Evolutionary conservation across 2,888 invertebrate species (phyloP).

Genomic region (Drosophila kuntzei): DNA sequence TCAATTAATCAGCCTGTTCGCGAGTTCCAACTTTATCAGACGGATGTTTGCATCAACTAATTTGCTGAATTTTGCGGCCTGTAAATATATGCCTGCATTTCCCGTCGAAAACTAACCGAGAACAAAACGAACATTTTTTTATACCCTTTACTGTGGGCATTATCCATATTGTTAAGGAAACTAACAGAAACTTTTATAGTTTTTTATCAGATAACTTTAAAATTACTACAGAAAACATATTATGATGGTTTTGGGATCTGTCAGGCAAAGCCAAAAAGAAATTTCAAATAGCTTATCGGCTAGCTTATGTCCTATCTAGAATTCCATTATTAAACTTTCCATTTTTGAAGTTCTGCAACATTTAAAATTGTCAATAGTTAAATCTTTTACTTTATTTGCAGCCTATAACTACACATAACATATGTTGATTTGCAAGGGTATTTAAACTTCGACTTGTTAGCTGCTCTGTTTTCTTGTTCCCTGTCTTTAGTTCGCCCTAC

Average conservation of each 20-base stretch:
- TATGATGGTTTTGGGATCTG: not conserved
- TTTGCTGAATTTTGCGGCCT: slow-evolving; percentile 63
- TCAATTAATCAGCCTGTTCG: slow-evolving; percentile 61
- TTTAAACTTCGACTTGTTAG: slow-evolving; percentile 1
- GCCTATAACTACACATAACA: too few relatives aligned
- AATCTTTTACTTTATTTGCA: too few relatives aligned
- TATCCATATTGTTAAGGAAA: not conserved
- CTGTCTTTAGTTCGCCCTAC: not conserved
- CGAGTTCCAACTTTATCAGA: slow-evolving; percentile 59
- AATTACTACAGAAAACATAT: not conserved
- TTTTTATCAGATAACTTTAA: not conserved
- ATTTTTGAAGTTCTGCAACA: not conserved
- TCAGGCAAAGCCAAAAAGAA: not conserved
- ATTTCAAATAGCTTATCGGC: not conserved
- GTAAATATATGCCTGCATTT: slow-evolving; percentile 68
- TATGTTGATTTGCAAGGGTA: not conserved
- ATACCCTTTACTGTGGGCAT: not conserved
- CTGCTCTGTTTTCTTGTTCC: not conserved
- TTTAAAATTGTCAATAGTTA: too few relatives aligned
- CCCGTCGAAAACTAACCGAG: slow-evolving; percentile 16
- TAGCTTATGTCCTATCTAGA: not conserved
- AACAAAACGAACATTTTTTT: not conserved
- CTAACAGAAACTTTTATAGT: not conserved
- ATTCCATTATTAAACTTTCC: not conserved
- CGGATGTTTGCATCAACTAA: slow-evolving; percentile 79